Percentiles rank a stretch among this genome's conserved stretches.
Evolutionary conservation across 1,140 invertebrate species (phyloP).

Genomic region (Leptopilina boulardi): DNA sequence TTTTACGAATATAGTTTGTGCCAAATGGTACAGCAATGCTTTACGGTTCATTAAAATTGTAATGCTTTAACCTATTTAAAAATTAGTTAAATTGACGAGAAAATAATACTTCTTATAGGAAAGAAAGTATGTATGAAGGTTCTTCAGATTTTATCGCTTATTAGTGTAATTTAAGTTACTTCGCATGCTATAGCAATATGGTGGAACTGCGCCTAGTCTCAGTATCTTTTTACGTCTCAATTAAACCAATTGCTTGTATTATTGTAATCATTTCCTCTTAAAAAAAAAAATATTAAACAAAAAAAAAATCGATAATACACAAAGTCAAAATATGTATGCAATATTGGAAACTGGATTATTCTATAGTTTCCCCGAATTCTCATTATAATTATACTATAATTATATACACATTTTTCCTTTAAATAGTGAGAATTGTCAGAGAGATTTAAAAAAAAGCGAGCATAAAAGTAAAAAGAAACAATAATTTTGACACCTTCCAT

Average conservation of each 20-base stretch:
- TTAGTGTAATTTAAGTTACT: slow-evolving; percentile 28
- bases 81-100: slow-evolving; percentile 23
- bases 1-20: neutral
- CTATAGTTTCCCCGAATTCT: too few species aligned
- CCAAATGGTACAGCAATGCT: slow-evolving; percentile 2
- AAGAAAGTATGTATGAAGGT: slow-evolving; percentile 1
- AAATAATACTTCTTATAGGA: slow-evolving; percentile 8
- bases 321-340: neutral
- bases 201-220: slow-evolving; percentile 9
- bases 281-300: neutral
- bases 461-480: too few species aligned
- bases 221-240: slow-evolving; percentile 25
- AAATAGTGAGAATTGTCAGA: too few species aligned
- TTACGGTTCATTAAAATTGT: slow-evolving; percentile 14
- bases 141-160: slow-evolving; percentile 7
- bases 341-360: too few species aligned
- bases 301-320: neutral
- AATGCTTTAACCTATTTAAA: slow-evolving; percentile 7
- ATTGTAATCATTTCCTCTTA: slow-evolving; percentile 18
- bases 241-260: slow-evolving; percentile 10
- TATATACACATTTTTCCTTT: too few species aligned
- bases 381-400: too few species aligned
- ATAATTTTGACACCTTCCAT: too few species aligned
- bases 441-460: too few species aligned
- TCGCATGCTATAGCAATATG: neutral